Percentiles rank a stretch among this genome's conserved stretches.
Conservation (phyloP, 2,888 invertebrate species). For the Hirtodrosophila trivittata region DNA sequence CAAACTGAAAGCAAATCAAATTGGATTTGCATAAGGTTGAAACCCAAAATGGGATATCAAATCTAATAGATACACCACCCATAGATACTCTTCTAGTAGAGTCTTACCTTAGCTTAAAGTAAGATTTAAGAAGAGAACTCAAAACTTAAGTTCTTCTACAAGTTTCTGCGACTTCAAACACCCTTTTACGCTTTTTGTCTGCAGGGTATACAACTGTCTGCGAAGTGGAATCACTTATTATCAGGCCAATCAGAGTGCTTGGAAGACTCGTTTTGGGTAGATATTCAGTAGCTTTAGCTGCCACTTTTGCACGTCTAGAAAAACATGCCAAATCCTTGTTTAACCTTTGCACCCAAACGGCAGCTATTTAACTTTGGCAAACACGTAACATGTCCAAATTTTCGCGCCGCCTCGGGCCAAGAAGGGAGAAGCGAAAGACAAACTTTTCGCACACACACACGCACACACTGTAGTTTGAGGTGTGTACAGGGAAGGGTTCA, state of each 20-base stretch:
- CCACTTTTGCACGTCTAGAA: constrained; percentile 49
- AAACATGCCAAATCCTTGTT: constrained; percentile 79
- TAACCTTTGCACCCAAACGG: constrained; percentile 81
- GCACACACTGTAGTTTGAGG: background rate
- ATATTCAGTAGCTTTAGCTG: constrained; percentile 36
- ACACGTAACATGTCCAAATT: constrained; percentile 81
- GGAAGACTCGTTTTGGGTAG: constrained; percentile 32
- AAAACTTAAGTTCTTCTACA: too few species aligned
- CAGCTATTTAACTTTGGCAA: constrained; percentile 76
- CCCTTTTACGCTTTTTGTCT: background rate
- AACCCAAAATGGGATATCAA: constrained; percentile 14
- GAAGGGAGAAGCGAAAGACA: constrained; percentile 40
- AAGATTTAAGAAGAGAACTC: too few species aligned
- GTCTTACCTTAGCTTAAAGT: too few species aligned
- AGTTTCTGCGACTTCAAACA: too few species aligned
- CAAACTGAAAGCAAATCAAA: constrained; percentile 59
- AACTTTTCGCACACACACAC: constrained; percentile 65
- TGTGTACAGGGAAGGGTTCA: constrained; percentile 44
- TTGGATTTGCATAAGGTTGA: constrained; percentile 66
- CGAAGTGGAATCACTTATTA: background rate
- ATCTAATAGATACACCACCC: background rate
- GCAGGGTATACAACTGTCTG: constrained; percentile 16
- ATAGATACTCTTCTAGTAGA: too few species aligned
- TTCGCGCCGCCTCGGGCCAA: constrained; percentile 67
- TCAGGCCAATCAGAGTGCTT: constrained; percentile 28